Evolutionary conservation across 2,797 vertebrate species (phyloP), one percentile per base, ranked within the genome.

Genomic region (Cetoscarus ocellatus): DNA sequence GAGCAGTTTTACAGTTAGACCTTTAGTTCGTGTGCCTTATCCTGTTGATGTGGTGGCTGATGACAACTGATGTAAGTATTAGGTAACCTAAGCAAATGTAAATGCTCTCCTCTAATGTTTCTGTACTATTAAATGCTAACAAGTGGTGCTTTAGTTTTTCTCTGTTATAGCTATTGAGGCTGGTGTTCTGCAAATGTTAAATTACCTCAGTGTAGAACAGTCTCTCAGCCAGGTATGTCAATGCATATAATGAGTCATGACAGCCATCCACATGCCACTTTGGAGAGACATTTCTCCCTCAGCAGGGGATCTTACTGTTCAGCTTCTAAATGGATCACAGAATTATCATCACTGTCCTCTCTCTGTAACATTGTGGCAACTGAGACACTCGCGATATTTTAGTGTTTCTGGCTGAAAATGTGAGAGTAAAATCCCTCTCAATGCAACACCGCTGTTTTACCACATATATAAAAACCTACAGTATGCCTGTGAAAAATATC

Each of bases 401-500:
- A 34, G 65, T 72, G 52, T 70, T 58, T 76, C 59, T 75, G 73
- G 8, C 14, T 55, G 1, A 55, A 67, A 71, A 42, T 40, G 10
- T 68, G 61, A 18, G 36, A 27, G 59, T 56, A 59, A 83, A 82
- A 62, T 62, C 52, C 18, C 44, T 73, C 14, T 62, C 56, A 72
- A 56, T 54, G 72, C 61, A 67, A 73, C 43, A 67, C 71, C 53
- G 75, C 55, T 70, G 14, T 49, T 71, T 54, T 65, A 42, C 66
- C 57, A 47, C 59, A 75, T 74, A 83, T 74, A 83, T 70, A 74
- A 82, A 81, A 54, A 53, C 48, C 40, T 14, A 73, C 80, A 61
- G 70, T 76, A 67, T 69, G 53, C 55, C 64, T 75, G 67, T 58
- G 75, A 87, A 86, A 79, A 81, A 66, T 80, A 75, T 70, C 76